Evolutionary conservation across 2,797 vertebrate species (phyloP).

Genomic region (Gallinago stenura): DNA sequence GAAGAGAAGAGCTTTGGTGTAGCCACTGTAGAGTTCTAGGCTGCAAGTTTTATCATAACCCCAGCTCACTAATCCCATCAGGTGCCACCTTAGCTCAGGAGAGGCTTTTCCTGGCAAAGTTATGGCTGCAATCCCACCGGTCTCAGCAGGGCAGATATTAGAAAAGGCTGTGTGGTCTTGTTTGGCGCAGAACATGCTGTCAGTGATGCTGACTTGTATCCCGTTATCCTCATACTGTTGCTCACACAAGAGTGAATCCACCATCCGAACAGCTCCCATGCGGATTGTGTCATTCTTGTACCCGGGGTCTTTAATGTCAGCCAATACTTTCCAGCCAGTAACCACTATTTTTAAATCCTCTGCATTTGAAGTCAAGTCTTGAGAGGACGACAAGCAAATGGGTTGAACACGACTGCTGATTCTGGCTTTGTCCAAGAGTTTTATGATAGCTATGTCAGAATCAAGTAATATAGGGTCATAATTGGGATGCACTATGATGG

Average conservation of each 20-base stretch:
- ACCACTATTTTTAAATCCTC: constrained; percentile 82
- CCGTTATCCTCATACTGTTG: constrained; percentile 91
- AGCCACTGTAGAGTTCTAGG: constrained; percentile 92
- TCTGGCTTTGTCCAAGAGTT: constrained; percentile 93
- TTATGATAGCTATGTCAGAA: constrained; percentile 91
- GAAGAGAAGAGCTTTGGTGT: constrained; percentile 90
- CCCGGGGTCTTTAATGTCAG: constrained; percentile 75
- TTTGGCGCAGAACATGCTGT: constrained; percentile 95
- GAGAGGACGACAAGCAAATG: constrained; percentile 86
- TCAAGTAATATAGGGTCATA: constrained; percentile 95
- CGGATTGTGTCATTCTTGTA: constrained; percentile 86
- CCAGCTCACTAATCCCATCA: constrained; percentile 95
- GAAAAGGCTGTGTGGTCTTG: constrained; percentile 83
- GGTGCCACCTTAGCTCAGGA: constrained; percentile 85
- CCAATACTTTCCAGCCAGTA: constrained; percentile 91
- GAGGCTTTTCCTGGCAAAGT: constrained; percentile 77
- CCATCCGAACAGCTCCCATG: constrained; percentile 86
- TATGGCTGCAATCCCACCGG: constrained; percentile 90
- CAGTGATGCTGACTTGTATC: constrained; percentile 91
- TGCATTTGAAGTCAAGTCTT: constrained; percentile 72
- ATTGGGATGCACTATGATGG: constrained; percentile 90
- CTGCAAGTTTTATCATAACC: constrained; percentile 92
- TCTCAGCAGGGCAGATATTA: constrained; percentile 94
- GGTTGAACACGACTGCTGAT: constrained; percentile 90
- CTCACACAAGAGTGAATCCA: constrained; percentile 92